Conservation (phyloP, 2,797 vertebrate species). For the Smutsia gigantea region DNA sequence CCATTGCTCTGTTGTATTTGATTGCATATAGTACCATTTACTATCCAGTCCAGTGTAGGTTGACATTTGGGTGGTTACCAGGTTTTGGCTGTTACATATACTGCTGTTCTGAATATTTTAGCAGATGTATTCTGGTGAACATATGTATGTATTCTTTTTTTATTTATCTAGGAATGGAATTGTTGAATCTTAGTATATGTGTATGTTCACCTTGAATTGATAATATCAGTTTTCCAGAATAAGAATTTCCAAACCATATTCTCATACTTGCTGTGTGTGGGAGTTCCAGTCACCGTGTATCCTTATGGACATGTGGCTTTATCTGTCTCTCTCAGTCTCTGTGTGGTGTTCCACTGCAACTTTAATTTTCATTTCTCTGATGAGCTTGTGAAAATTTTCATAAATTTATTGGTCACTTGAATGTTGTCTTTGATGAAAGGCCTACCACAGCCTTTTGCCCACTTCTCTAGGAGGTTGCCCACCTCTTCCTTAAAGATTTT, state of each 20-base stretch:
- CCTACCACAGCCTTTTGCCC: neutral
- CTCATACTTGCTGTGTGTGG: neutral
- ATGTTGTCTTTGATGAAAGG: neutral
- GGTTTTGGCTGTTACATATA: neutral
- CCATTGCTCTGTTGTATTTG: neutral
- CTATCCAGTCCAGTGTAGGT: neutral
- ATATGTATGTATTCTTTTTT: neutral
- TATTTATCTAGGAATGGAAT: neutral
- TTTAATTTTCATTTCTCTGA: slow-evolving; percentile 20
- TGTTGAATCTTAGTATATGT: neutral
- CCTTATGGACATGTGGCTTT: neutral
- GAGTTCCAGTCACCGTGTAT: neutral
- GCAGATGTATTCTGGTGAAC: neutral
- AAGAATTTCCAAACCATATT: neutral
- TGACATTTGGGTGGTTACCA: neutral
- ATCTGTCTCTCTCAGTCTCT: neutral
- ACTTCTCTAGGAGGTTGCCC: neutral
- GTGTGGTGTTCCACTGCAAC: neutral
- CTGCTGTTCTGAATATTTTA: neutral
- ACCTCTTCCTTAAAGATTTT: neutral
- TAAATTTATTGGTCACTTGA: neutral
- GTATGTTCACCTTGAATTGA: neutral
- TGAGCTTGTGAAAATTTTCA: neutral
- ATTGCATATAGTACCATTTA: neutral
- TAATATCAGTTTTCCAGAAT: neutral